phyloP scores from a whole-genome alignment of 2,888 invertebrate species.

The Callinectes sapidus region DNA sequence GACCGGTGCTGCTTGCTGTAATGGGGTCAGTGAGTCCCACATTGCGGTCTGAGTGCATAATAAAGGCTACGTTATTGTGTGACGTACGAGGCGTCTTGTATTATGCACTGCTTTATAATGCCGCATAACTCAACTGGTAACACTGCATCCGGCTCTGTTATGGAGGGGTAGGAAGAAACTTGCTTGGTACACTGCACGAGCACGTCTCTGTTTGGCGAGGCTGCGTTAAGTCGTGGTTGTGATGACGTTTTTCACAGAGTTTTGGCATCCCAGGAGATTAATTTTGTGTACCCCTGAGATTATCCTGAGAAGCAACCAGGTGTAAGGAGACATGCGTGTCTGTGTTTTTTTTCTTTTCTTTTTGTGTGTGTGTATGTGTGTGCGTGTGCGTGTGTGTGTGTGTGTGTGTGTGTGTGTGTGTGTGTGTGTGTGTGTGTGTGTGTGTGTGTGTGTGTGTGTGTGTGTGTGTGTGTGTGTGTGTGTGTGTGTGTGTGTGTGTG shows the following conservation, averaged over 20 bases:
- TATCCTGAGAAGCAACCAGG: slow-evolving; percentile 17
- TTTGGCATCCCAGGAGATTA: background rate
- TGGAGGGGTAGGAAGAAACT: background rate
- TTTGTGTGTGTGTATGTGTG: background rate
- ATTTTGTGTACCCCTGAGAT: background rate
- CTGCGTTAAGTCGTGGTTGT: background rate
- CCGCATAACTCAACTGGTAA: background rate
- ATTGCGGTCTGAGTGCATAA: slow-evolving; percentile 9
- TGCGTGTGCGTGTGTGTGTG: background rate
- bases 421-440: background rate
- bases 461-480: background rate
- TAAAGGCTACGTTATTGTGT: background rate
- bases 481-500: slow-evolving; percentile 33
- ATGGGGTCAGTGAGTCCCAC: background rate
- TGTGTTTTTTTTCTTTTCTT: too few relatives aligned
- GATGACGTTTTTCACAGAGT: background rate
- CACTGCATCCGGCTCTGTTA: background rate
- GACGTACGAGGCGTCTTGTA: background rate
- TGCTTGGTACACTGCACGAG: background rate
- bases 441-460: background rate
- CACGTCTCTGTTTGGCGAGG: background rate
- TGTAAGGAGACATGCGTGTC: background rate
- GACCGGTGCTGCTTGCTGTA: background rate
- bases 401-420: slow-evolving; percentile 32
- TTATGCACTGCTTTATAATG: slow-evolving; percentile 3